Evolutionary conservation across 2,797 vertebrate genomes (phyloP), one percentile per base, ranked within the genome.

Genomic region (Crypturellus tataupa): DNA sequence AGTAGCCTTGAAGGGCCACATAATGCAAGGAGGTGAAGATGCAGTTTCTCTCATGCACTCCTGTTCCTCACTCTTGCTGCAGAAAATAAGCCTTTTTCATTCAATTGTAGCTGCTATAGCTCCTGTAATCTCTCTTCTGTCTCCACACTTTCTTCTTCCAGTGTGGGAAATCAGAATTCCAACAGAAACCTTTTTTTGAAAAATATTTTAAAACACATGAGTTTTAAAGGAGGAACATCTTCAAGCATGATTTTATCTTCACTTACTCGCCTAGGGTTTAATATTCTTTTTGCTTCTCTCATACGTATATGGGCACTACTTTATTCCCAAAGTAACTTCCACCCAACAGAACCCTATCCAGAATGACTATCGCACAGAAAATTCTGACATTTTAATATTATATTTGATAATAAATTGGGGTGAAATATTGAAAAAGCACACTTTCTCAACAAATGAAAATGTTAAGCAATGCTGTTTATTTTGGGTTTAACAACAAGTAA

Each of bases 281-380:
- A 80, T 78, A 27, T 87, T 80, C 35, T 10, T 85, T 89, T 72
- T 93, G 10, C 31, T 71, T 91, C 69, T 85, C n/a, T 67, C 42
- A 27, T 79, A n/a, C 19, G 24, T 4, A 4, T 42, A 19, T 5
- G 62, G 20, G 25, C 7, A 35, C 7, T 59, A 19, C 42, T 91
- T 89, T 63, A 84, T 51, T 70, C 33, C 29, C 18, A 60, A 11
- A 42, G 35, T 40, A 78, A 33, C 21, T 53, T 87, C 81, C 51
- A 80, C 6, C 29, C 0, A 1, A 16, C 7, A 56, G 46, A 89
- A 67, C 67, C 51, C 3, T 12, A 29, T 4, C 24, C 35, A n/a
- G 19, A 84, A 55, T 72, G 17, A 46, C 31, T 33, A 27, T 44
- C 10, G 21, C 59, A 51, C 21, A 44, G 29, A 81, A 86, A 79